Evolutionary conservation across 2,888 invertebrate genomes (phyloP).

Genomic region (Ypsolopha sequella): DNA sequence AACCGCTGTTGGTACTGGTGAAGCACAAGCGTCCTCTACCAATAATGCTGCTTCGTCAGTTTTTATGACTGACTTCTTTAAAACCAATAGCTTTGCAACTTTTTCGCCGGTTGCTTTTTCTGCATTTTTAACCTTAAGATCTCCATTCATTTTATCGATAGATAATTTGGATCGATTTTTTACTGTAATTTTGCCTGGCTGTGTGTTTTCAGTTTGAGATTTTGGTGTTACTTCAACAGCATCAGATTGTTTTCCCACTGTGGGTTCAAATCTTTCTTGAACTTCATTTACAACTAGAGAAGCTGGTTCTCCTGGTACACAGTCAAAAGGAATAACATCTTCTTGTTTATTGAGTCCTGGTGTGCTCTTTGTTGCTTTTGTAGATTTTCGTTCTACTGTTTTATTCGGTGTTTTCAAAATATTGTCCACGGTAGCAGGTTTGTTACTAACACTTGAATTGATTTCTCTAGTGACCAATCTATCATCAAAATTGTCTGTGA

Average conservation of each 20-base stretch:
- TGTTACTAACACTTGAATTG: conserved; percentile 3
- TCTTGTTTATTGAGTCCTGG: not conserved
- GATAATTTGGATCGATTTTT: conserved; percentile 38
- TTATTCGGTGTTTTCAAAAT: not conserved
- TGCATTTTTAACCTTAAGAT: conserved; percentile 43
- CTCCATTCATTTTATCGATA: conserved; percentile 6
- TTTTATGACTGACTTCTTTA: conserved; percentile 55
- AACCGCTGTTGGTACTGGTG: conserved; percentile 13
- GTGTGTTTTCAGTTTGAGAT: not conserved
- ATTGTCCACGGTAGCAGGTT: not conserved
- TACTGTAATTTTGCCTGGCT: not conserved
- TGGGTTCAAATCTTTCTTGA: conserved; percentile 7
- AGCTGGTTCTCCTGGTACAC: not conserved
- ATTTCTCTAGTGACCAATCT: conserved; percentile 14
- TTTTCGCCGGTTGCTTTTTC: conserved; percentile 34
- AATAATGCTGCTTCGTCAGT: conserved; percentile 48
- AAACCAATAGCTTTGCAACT: conserved; percentile 42
- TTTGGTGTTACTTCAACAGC: not conserved
- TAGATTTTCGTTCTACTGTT: not conserved
- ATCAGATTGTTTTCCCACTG: not conserved
- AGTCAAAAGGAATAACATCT: not conserved
- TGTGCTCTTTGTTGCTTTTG: not conserved
- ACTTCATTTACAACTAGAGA: conserved; percentile 1
- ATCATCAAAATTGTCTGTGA: conserved; percentile 11
- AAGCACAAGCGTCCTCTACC: conserved; percentile 45